phyloP scores from a whole-genome alignment of 2,797 vertebrate species.

The Phyllotis vaccarum region DNA sequence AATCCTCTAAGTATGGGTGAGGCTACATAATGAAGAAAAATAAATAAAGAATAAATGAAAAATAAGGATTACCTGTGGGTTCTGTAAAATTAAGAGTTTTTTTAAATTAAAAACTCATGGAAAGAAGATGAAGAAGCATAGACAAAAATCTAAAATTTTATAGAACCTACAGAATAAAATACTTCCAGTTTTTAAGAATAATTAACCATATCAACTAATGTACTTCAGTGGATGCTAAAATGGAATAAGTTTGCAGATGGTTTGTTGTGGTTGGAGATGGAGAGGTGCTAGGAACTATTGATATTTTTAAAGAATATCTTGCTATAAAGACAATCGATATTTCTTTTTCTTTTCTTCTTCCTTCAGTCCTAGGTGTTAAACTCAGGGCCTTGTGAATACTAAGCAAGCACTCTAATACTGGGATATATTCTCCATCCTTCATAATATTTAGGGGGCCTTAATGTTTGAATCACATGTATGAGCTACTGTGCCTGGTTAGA shows the following conservation, averaged over 20 bases:
- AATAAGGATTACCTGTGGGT: neutral
- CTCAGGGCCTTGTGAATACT: neutral
- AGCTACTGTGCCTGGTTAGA: neutral
- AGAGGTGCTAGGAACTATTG: neutral
- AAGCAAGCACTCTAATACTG: neutral
- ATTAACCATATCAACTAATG: neutral
- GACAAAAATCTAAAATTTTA: neutral
- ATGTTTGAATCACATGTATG: neutral
- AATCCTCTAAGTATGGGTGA: neutral
- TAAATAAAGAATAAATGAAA: neutral
- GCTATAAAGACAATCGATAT: neutral
- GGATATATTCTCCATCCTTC: neutral
- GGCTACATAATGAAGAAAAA: neutral
- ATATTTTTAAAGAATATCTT: neutral
- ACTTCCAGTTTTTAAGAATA: neutral
- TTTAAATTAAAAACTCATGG: neutral
- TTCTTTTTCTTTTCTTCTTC: too few relatives aligned
- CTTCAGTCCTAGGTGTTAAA: neutral
- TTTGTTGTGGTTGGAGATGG: neutral
- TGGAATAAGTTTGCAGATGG: neutral
- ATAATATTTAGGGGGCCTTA: neutral
- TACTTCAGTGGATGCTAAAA: neutral
- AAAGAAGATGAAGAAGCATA: neutral
- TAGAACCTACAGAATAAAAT: neutral
- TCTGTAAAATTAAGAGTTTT: neutral